Evolutionary conservation across 1,140 invertebrate genomes (phyloP).

Genomic region (fruit fly (Drosophila melanogaster)): DNA sequence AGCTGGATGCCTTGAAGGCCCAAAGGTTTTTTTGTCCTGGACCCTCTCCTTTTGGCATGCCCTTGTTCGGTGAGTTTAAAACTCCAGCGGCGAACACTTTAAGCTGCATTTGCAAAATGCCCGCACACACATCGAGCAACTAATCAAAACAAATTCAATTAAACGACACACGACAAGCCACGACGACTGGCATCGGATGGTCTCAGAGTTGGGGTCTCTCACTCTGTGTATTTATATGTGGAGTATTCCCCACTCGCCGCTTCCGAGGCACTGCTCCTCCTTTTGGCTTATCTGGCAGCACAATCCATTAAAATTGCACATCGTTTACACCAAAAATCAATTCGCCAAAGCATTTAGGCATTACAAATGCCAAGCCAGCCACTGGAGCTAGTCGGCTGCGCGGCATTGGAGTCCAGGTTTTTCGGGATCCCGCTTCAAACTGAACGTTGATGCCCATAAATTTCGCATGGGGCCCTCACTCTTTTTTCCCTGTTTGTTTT

Average conservation of each 20-base stretch:
- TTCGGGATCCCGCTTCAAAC: constrained; percentile 72
- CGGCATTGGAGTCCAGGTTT: constrained; percentile 11
- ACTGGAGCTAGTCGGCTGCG: constrained; percentile 56
- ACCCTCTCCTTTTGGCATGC: neutral
- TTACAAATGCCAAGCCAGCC: constrained; percentile 82
- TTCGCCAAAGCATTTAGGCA: constrained; percentile 84
- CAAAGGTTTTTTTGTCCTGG: constrained; percentile 6
- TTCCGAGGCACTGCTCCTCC: constrained; percentile 1
- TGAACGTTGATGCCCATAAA: constrained; percentile 81
- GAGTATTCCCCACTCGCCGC: constrained; percentile 24
- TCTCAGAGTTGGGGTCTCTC: neutral
- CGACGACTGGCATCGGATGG: constrained; percentile 14
- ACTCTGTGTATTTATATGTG: neutral
- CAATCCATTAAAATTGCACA: constrained; percentile 85
- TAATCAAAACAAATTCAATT: constrained; percentile 84
- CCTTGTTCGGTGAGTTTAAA: constrained; percentile 45
- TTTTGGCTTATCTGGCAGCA: constrained; percentile 79
- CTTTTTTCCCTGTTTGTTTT: constrained; percentile 35
- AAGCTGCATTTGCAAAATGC: constrained; percentile 59
- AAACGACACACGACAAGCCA: constrained; percentile 70
- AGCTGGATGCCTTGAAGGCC: constrained; percentile 48
- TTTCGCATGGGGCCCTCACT: constrained; percentile 63
- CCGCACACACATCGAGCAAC: constrained; percentile 40
- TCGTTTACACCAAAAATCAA: constrained; percentile 85
- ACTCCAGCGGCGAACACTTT: constrained; percentile 48